phyloP scores from a whole-genome alignment of 2,113 vertebrate genomes.

The Grus americana region DNA sequence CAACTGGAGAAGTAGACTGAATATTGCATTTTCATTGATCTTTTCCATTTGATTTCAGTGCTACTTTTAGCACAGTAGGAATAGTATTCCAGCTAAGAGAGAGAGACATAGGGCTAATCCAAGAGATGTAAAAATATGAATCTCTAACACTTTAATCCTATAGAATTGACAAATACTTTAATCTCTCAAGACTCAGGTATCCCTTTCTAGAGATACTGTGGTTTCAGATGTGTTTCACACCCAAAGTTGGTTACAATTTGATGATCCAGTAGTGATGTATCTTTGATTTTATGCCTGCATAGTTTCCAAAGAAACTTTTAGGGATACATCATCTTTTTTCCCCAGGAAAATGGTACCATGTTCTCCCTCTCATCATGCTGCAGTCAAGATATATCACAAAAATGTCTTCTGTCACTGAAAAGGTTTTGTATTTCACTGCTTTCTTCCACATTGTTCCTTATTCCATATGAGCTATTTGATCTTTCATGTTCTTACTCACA shows the following conservation, averaged over 20 bases:
- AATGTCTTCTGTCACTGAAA: neutral
- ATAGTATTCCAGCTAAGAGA: neutral
- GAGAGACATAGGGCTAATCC: neutral
- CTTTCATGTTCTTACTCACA: neutral
- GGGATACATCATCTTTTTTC: neutral
- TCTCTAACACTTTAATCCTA: neutral
- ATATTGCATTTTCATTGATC: neutral
- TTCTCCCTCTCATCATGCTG: neutral
- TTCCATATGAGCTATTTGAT: neutral
- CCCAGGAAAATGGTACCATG: neutral
- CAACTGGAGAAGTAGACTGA: neutral
- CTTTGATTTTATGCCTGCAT: neutral
- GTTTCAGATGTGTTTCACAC: neutral
- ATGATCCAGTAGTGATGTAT: neutral
- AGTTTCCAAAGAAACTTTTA: neutral
- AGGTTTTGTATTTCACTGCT: neutral
- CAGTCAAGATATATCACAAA: neutral
- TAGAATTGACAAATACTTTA: neutral
- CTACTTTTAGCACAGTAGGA: neutral
- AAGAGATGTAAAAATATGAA: neutral
- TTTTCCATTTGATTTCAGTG: neutral
- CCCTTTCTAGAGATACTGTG: neutral
- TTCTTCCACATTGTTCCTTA: neutral
- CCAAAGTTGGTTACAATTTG: neutral
- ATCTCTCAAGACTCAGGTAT: neutral